Base-by-base conservation (phyloP, 2,888 invertebrate species). In the Synergus japonicus region DNA sequence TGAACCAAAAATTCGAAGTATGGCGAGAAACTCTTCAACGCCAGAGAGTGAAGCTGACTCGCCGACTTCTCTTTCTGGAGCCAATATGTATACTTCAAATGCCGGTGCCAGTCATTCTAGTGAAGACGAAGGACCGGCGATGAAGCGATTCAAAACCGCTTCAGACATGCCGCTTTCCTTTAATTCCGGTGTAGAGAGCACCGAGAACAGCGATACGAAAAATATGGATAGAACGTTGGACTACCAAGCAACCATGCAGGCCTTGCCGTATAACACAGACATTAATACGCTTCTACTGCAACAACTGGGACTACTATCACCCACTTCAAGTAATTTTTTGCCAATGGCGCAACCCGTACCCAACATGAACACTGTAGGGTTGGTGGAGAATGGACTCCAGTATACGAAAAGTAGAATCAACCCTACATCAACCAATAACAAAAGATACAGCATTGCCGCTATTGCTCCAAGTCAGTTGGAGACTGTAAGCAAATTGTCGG, bases 1-100 rank as follows among this genome's bases (percentile, higher is more conserved):
- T 89, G 96, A 97, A 90, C 95, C 96, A 87, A 97, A 97, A 91
- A 93, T 95, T 4, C 92, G 95, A 84, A 94, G 95, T 90, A 95
- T 95, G 89, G 95, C 96, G 44, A 93, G 95, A 12, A 95, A 96
- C 87, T 95, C 96, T 1, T 88, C 88, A 76, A 95, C 95, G 10
- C 95, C 96, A 1, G 96, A 96, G 85, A 96, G 95, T 79, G 87
- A 87, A 58, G 88, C 89, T 0, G 87, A 89, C 9, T 90, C 91
- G 13, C 91, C 90, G 12, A 88, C 89, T 0, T 89, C 90, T 2
- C 90, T 90, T 0, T 85, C 89, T 1, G 87, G 88, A 0, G 86
- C 88, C 5, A 88, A 88, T 78, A 78, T 86, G 13, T 43, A 18
- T 78, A 18, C 79, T 77, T 41, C 63, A 78, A 78, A 77, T 18